These are phyloP conservation scores for Nasonia vitripennis DNA, from an alignment of 1,140 invertebrate genomes.

Conservation along the genomic window DNA sequence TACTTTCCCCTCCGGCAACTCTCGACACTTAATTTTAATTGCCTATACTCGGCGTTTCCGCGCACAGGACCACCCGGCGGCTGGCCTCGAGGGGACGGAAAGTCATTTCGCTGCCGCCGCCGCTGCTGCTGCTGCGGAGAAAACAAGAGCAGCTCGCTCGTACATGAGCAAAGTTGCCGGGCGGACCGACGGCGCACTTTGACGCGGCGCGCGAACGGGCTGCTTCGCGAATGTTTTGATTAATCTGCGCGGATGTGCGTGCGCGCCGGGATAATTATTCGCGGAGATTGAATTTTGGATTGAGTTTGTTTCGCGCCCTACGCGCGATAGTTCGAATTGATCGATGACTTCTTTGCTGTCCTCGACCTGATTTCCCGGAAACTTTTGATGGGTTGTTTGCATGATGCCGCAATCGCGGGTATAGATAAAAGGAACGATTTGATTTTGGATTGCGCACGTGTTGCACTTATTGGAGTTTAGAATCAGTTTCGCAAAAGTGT, in stretches of 20 bases:
- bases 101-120: slow-evolving; percentile 8
- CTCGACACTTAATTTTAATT: slow-evolving; percentile 40
- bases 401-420: too few species aligned
- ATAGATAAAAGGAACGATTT: too few species aligned
- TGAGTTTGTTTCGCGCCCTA: not conserved
- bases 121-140: not conserved
- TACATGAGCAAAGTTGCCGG: not conserved
- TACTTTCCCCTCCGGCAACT: not conserved
- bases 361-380: too few species aligned
- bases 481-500: not conserved
- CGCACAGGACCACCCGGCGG: not conserved
- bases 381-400: too few species aligned
- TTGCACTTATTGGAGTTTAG: too few species aligned
- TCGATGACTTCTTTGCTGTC: not conserved
- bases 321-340: not conserved
- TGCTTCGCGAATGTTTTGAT: slow-evolving; percentile 10
- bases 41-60: slow-evolving; percentile 6
- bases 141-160: not conserved
- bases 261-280: not conserved
- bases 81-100: slow-evolving; percentile 20
- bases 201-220: not conserved
- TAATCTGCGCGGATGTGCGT: not conserved
- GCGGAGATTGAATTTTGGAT: not conserved
- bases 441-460: too few species aligned
- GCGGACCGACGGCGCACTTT: not conserved